Base-by-base conservation (phyloP, 2,113 vertebrate genomes). In the Syrmaticus mikado region DNA sequence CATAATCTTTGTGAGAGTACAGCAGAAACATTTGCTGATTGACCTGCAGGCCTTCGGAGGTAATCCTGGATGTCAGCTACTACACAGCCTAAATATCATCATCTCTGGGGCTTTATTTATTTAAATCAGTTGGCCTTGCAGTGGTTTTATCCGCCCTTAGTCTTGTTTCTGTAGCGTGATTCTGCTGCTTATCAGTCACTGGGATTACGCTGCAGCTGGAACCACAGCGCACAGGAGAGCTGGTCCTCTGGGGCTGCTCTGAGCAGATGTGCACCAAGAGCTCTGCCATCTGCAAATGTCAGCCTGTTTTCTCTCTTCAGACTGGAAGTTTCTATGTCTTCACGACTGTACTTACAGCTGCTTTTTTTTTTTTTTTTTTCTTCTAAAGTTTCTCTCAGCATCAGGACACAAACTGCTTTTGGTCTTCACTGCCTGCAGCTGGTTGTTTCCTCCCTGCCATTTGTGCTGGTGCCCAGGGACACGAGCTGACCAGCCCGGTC, bases 181-280 rank as follows among this genome's bases (percentile, higher is more conserved):
- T 50, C 36, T 52, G n/a, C 36, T 50, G 12, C 43, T 87, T 92
- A 88, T 75, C 76, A 88, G 60, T 60, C 38, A 32, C 68, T 57
- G 80, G 21, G 61, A 85, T 92, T 90, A 52, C 3, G 16, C 73
- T 83, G 38, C 81, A 95, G 72, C 82, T 85, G 90, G 65, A 86
- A n/a, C 52, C 41, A 65, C 57, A 61, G 46, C 7, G 7, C 43
- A 80, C 27, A 89, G 40, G 28, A 91, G 36, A 72, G 48, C 74
- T 82, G 28, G 22, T 94, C 76, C 34, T 55, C 28, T 38, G 72
- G 81, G 75, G 6, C 60, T 85, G 67, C 24, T 71, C 46, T 0
- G 7, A 83, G 52, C 90, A 93, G 76, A 83, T 75, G 85, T 46
- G 34, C 52, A 60, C 72, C 32, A 46, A 25, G 64, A 76, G 34